Conservation (phyloP, 2,113 vertebrate genomes). For the Cettia cetti region DNA sequence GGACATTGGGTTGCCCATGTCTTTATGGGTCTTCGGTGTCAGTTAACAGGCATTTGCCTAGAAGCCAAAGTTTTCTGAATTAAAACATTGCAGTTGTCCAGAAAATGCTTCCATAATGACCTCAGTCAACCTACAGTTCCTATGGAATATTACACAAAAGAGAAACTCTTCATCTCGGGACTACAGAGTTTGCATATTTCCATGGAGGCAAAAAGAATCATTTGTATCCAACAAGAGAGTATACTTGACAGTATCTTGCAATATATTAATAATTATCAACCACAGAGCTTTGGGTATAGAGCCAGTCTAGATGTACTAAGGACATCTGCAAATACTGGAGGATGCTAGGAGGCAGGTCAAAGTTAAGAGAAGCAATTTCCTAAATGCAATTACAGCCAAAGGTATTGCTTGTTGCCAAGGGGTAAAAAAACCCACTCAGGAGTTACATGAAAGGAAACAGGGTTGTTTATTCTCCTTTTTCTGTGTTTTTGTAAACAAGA, state of each 20-base stretch:
- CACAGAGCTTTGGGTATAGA: neutral
- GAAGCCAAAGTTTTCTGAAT: neutral
- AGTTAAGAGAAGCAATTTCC: neutral
- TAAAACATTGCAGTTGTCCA: neutral
- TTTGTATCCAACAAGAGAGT: neutral
- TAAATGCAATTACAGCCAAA: neutral
- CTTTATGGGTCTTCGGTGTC: neutral
- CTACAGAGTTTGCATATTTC: neutral
- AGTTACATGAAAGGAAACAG: neutral
- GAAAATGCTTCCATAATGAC: neutral
- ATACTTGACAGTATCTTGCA: neutral
- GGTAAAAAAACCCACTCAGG: neutral
- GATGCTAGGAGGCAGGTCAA: neutral
- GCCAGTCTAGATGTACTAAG: neutral
- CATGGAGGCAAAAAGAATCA: neutral
- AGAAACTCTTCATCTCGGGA: neutral
- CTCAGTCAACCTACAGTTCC: neutral
- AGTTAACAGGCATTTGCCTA: neutral
- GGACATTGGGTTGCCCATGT: neutral
- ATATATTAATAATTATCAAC: neutral
- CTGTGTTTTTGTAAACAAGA: neutral
- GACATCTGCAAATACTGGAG: neutral
- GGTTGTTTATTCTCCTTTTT: neutral
- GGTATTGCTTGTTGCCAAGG: neutral
- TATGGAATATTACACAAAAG: neutral